phyloP scores from a whole-genome alignment of 2,888 invertebrate genomes.

The Drosophila algonquin region DNA sequence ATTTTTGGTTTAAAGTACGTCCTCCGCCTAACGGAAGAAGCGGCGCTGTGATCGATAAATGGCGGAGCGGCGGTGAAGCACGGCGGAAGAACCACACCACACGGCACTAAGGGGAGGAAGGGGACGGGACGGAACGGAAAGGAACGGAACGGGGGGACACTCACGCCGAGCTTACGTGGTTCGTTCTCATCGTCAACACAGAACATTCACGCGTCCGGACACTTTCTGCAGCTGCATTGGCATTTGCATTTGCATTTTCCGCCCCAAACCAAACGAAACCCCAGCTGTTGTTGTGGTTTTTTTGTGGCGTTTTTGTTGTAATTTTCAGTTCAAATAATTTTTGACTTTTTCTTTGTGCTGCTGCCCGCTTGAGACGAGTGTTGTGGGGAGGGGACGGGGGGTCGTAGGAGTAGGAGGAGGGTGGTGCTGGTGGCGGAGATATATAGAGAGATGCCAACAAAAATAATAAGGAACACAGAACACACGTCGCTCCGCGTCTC shows the following conservation, averaged over 20 bases:
- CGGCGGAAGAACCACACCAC: conserved; percentile 3
- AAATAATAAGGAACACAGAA: conserved; percentile 5
- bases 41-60: conserved; percentile 38
- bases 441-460: conserved; percentile 1
- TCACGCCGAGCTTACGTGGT: background rate
- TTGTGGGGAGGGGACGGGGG: too few species aligned
- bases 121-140: background rate
- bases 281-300: conserved; percentile 1
- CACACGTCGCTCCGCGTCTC: conserved; percentile 14
- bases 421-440: background rate
- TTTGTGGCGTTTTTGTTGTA: background rate
- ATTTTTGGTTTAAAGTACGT: conserved; percentile 50
- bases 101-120: background rate
- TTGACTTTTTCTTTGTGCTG: conserved; percentile 11
- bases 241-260: conserved; percentile 39
- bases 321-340: conserved; percentile 8
- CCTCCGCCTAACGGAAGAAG: background rate
- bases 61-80: conserved; percentile 4
- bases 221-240: conserved; percentile 41
- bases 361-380: background rate
- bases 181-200: conserved; percentile 2
- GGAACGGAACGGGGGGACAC: background rate
- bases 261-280: background rate
- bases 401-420: background rate
- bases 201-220: conserved; percentile 15